Evolutionary conservation across 2,888 invertebrate species (phyloP).

Genomic region (Iphiclides podalirius): DNA sequence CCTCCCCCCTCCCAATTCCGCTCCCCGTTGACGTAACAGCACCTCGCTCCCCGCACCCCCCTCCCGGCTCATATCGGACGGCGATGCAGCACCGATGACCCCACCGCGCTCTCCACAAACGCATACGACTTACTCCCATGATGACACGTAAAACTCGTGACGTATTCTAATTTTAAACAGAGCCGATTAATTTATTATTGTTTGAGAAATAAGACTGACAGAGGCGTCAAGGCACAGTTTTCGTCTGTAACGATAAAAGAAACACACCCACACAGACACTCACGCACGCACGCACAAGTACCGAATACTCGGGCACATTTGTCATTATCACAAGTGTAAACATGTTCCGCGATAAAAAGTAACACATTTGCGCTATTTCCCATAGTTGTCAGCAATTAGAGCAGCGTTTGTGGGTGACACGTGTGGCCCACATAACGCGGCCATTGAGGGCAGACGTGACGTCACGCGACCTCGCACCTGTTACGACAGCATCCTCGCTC

Average conservation of each 20-base stretch:
- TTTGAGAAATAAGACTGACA: too few relatives aligned
- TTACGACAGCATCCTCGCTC: slow-evolving; percentile 25
- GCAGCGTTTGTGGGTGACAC: slow-evolving; percentile 63
- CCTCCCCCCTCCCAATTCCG: slow-evolving; percentile 23
- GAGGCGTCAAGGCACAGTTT: too few relatives aligned
- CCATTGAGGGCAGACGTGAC: slow-evolving; percentile 68
- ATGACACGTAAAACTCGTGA: too few relatives aligned
- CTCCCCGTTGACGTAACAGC: slow-evolving; percentile 40
- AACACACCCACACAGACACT: too few relatives aligned
- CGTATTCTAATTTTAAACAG: too few relatives aligned
- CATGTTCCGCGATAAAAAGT: slow-evolving; percentile 58
- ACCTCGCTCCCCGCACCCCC: slow-evolving; percentile 21
- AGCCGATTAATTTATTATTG: too few relatives aligned
- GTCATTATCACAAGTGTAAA: slow-evolving; percentile 61
- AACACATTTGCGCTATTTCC: slow-evolving; percentile 71
- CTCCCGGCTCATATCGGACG: too few relatives aligned
- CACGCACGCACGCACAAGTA: slow-evolving; percentile 29
- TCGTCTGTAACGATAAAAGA: too few relatives aligned
- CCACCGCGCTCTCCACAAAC: background rate
- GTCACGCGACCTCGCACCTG: slow-evolving; percentile 64
- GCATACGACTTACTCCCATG: too few relatives aligned
- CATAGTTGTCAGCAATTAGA: slow-evolving; percentile 75
- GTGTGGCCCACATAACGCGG: slow-evolving; percentile 72
- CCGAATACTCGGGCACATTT: slow-evolving; percentile 39
- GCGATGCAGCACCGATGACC: background rate